A percentile compares a stretch with the other conserved stretches of the same genome.
These are phyloP conservation scores for Syndactyla subalaris DNA, from an alignment of 2,797 vertebrate genomes.

Conservation along the genomic window DNA sequence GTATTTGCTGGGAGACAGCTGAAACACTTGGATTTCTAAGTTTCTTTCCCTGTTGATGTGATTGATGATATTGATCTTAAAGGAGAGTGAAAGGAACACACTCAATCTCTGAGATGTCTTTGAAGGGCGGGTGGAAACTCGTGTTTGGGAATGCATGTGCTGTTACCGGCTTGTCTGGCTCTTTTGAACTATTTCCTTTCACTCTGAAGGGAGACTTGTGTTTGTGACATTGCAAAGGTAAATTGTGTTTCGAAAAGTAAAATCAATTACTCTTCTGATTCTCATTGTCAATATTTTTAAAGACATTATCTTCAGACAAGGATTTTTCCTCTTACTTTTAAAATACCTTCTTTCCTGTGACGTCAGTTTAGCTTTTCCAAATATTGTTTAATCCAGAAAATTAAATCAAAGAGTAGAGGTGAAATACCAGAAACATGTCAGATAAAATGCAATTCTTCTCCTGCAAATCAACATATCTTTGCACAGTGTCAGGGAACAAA, in stretches of 20 bases:
- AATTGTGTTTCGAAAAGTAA: not conserved
- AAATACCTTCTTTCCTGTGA: no score
- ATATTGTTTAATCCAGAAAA: not conserved
- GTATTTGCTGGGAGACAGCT: not conserved
- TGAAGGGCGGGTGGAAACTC: not conserved
- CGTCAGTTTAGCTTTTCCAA: not conserved
- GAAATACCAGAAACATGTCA: not conserved
- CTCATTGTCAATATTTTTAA: not conserved
- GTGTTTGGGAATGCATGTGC: not conserved
- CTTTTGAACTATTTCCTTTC: not conserved
- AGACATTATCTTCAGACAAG: not conserved
- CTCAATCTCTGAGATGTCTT: not conserved
- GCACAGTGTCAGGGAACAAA: not conserved
- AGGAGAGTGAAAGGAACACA: not conserved
- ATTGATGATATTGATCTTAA: conserved; percentile 26
- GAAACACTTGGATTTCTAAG: not conserved
- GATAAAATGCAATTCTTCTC: not conserved
- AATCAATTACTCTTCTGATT: not conserved
- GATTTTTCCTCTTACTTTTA: not conserved
- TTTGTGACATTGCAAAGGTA: not conserved
- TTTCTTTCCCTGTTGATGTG: not conserved
- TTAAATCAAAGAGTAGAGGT: not conserved
- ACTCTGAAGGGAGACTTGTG: not conserved
- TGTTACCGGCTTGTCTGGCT: not conserved
- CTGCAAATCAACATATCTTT: not conserved